Evolutionary conservation across 2,113 vertebrate genomes (phyloP).

Genomic region (Cavia aperea): DNA sequence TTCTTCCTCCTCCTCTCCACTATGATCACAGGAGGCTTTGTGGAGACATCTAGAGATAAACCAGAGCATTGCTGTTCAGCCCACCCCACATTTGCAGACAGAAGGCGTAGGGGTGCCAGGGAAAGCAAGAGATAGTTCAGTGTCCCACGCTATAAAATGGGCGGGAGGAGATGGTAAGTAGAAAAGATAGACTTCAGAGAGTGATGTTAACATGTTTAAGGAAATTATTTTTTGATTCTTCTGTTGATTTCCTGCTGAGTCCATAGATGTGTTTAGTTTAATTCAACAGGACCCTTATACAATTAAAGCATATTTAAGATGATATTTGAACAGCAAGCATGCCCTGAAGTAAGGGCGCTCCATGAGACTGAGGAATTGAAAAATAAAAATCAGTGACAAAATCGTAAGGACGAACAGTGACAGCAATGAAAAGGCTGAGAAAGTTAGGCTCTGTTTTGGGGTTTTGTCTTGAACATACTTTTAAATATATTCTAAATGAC

Average conservation of each 20-base stretch:
- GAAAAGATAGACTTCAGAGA: background rate
- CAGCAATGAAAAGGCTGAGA: background rate
- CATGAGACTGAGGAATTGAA: background rate
- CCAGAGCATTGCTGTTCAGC: background rate
- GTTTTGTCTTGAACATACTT: constrained; percentile 24
- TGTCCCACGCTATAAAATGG: background rate
- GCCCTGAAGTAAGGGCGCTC: background rate
- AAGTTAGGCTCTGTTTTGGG: background rate
- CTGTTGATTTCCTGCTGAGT: background rate
- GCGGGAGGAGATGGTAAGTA: background rate
- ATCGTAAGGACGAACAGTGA: background rate
- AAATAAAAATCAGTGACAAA: background rate
- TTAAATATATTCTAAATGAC: background rate
- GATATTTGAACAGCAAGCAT: background rate
- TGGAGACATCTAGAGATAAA: background rate
- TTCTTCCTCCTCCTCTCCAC: background rate
- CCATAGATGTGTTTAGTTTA: background rate
- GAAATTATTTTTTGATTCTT: constrained; percentile 25
- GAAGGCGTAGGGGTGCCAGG: background rate
- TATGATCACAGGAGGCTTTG: background rate
- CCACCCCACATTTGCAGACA: background rate
- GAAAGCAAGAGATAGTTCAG: constrained; percentile 12
- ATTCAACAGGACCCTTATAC: background rate
- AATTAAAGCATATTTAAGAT: constrained; percentile 30
- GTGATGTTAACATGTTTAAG: constrained; percentile 23